Percentiles rank a stretch among this genome's conserved stretches.
phyloP scores from a whole-genome alignment of 1,140 invertebrate genomes.

The Drosophila leontia region DNA sequence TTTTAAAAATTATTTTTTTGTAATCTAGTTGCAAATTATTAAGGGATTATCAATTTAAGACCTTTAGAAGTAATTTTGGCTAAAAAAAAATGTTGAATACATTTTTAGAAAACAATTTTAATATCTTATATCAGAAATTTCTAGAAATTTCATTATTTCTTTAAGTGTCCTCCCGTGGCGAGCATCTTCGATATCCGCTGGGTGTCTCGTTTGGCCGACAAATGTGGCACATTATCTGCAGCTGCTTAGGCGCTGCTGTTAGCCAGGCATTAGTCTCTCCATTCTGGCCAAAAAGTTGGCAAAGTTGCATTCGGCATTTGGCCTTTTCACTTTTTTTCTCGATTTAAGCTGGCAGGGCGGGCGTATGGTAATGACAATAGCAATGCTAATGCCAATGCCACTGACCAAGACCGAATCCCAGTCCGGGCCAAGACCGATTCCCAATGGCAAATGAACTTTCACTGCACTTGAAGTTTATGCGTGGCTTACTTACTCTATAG shows the following conservation, averaged over 20 bases:
- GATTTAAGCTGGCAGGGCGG: conserved; percentile 35
- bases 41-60: too few relatives aligned
- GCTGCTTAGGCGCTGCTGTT: conserved; percentile 23
- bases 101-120: too few relatives aligned
- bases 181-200: conserved; percentile 48
- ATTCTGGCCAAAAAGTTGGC: conserved; percentile 23
- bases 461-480: conserved; percentile 76
- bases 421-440: conserved; percentile 54
- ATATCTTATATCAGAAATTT: too few relatives aligned
- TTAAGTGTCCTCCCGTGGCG: conserved; percentile 25
- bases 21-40: too few relatives aligned
- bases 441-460: conserved; percentile 67
- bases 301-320: conserved; percentile 9
- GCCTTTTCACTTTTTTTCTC: conserved; percentile 63
- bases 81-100: too few relatives aligned
- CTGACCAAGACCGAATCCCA: conserved; percentile 44
- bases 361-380: conserved; percentile 29
- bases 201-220: conserved; percentile 39
- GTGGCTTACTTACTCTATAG: conserved; percentile 44
- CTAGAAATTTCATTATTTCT: not conserved
- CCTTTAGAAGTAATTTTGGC: too few relatives aligned
- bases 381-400: conserved; percentile 16
- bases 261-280: conserved; percentile 10
- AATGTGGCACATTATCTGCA: conserved; percentile 61
- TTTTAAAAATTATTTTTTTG: too few relatives aligned